These are phyloP conservation scores for Euura lappo DNA, from an alignment of 1,140 invertebrate species.

Conservation along the genomic window DNA sequence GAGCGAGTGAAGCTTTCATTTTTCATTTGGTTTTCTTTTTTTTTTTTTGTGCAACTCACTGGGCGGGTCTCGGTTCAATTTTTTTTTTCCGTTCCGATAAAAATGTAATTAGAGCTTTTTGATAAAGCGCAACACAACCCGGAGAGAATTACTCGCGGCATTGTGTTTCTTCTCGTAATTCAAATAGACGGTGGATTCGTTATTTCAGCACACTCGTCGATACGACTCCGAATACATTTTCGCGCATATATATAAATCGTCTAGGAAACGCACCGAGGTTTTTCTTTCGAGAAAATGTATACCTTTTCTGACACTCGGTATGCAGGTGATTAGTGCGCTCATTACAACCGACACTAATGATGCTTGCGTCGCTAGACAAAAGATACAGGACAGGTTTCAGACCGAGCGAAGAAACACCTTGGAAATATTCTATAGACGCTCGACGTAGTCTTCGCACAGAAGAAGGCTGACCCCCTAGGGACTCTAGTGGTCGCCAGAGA, in stretches of 20 bases:
- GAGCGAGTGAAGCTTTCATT: background rate
- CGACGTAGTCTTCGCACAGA: too few species aligned
- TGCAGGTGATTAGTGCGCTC: slow-evolving; percentile 57
- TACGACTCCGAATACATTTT: too few species aligned
- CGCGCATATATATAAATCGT: too few species aligned
- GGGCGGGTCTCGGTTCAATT: slow-evolving; percentile 43
- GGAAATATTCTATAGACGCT: background rate
- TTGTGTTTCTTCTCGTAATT: background rate
- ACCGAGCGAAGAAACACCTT: background rate
- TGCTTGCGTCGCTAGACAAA: slow-evolving; percentile 52
- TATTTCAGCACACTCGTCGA: too few species aligned
- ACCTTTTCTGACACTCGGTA: slow-evolving; percentile 17
- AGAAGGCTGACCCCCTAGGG: too few species aligned
- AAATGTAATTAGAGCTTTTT: slow-evolving; percentile 53
- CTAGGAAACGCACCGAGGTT: too few species aligned
- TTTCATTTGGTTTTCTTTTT: too few species aligned
- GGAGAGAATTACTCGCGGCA: background rate
- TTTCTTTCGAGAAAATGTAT: too few species aligned
- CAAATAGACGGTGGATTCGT: too few species aligned
- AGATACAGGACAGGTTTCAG: slow-evolving; percentile 33
- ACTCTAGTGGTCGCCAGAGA: too few species aligned
- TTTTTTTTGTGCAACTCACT: background rate
- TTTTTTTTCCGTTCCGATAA: slow-evolving; percentile 50
- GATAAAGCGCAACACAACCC: slow-evolving; percentile 27
- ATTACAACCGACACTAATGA: slow-evolving; percentile 56